phyloP scores from a whole-genome alignment of 2,888 invertebrate genomes.

The Tuberolachnus salignus region DNA sequence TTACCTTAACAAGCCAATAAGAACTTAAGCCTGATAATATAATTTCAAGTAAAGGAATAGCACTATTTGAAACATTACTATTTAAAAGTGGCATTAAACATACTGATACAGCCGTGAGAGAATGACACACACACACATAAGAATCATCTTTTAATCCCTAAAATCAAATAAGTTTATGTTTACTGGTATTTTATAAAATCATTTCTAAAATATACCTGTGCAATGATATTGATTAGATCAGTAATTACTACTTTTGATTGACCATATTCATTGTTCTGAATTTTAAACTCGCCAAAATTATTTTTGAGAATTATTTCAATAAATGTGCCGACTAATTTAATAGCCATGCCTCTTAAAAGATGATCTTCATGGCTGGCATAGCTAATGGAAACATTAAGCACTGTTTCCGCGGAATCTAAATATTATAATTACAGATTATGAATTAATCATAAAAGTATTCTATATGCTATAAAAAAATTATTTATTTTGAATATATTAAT shows the following conservation, averaged over 20 bases:
- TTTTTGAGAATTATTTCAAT: slow-evolving; percentile 67
- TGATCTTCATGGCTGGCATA: slow-evolving; percentile 79
- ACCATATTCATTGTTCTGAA: background rate
- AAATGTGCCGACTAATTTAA: slow-evolving; percentile 73
- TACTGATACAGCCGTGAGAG: slow-evolving; percentile 69
- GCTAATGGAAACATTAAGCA: slow-evolving; percentile 65
- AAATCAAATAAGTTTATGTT: slow-evolving; percentile 53
- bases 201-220: slow-evolving; percentile 40
- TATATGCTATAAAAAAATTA: background rate
- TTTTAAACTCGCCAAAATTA: slow-evolving; percentile 46
- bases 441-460: background rate
- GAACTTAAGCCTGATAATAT: slow-evolving; percentile 74
- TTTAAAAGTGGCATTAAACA: slow-evolving; percentile 70
- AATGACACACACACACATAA: slow-evolving; percentile 76
- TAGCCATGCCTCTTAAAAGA: slow-evolving; percentile 77
- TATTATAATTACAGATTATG: background rate
- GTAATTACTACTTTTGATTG: slow-evolving; percentile 28
- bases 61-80: slow-evolving; percentile 68
- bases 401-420: slow-evolving; percentile 25
- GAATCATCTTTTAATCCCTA: slow-evolving; percentile 77
- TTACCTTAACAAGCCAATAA: slow-evolving; percentile 85
- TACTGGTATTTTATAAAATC: background rate
- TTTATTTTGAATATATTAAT: background rate
- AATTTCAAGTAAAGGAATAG: slow-evolving; percentile 68
- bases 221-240: slow-evolving; percentile 50